Evolutionary conservation across 2,113 vertebrate species (phyloP), one percentile per base, ranked within the genome.

Genomic region (Isurus oxyrinchus): DNA sequence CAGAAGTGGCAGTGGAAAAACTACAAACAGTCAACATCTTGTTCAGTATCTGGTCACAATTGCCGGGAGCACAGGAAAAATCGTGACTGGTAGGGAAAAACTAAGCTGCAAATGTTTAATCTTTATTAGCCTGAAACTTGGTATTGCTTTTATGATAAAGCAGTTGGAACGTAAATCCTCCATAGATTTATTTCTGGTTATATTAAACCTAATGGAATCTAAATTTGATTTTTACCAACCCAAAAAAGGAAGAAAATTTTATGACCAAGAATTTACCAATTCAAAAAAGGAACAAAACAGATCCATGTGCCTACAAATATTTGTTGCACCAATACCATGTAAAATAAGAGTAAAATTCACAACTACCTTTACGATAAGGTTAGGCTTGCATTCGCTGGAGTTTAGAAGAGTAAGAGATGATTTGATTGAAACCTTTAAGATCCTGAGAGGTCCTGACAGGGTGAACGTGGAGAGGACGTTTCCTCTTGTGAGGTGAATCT

Each of bases 21-120:
- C 98, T 96, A 99, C 98, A 96, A 99, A 99, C 98, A 98, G 98
- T 97, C 99, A 99, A 97, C 99, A 99, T 96, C 97, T 99, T 88
- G 98, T 99, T 67, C 99, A 99, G 91, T 99, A 99, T 97, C 97
- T 99, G 84, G 98, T 99, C 96, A 99, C 99, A 96, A 98, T 99
- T 0, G 98, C 99, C 0, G 99, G 99, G 97, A 99, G 98, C 98
- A 98, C 98, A 0, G 98, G 99, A 95, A 99, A 99, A 97, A 99
- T 99, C 97, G 99, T 99, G 97, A 99, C 99, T 0, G 99, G 99
- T 99, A 97, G 97, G 98, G 96, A 53, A 27, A 72, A 72, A 14
- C 16, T 14, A 72, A 95, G 53, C 23, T 44, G 61, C 10, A 95
- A 95, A 72, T 40, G 14, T 44, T 94, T 63, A n/a, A 94, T 69